Evolutionary conservation across 2,888 invertebrate species (phyloP).

Genomic region (Parascotia fuliginaria): DNA sequence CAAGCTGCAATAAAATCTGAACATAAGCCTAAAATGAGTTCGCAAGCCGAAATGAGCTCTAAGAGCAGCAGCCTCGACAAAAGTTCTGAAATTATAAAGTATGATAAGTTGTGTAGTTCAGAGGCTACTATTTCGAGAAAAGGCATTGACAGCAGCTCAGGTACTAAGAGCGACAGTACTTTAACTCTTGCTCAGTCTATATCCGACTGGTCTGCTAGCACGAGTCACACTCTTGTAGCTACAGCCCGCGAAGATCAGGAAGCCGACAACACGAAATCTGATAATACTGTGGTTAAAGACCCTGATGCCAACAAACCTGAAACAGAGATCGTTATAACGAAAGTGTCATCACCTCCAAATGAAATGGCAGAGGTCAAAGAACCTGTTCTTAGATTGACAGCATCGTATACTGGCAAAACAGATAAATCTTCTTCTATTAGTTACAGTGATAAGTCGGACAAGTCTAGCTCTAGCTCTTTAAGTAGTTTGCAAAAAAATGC

Average conservation of each 20-base stretch:
- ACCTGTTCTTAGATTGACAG: constrained; percentile 67
- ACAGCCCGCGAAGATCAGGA: constrained; percentile 82
- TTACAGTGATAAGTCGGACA: constrained; percentile 81
- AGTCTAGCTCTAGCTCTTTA: constrained; percentile 82
- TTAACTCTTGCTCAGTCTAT: constrained; percentile 91
- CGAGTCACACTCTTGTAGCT: constrained; percentile 90
- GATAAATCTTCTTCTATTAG: constrained; percentile 84
- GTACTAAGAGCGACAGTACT: constrained; percentile 93
- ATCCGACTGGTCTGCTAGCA: constrained; percentile 94
- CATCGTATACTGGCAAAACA: constrained; percentile 63
- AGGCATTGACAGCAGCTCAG: constrained; percentile 87
- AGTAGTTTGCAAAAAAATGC: constrained; percentile 80
- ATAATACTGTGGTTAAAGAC: constrained; percentile 79
- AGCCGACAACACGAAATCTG: constrained; percentile 75
- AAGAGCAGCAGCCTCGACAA: constrained; percentile 87
- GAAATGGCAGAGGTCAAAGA: constrained; percentile 56
- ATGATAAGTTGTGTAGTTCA: constrained; percentile 87
- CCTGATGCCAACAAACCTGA: constrained; percentile 55
- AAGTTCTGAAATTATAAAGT: constrained; percentile 82
- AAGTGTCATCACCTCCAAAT: constrained; percentile 52
- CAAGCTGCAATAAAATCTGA: constrained; percentile 83
- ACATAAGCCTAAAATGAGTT: constrained; percentile 73
- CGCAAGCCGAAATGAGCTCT: constrained; percentile 82
- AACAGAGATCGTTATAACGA: constrained; percentile 50
- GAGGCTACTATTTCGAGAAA: constrained; percentile 83